Evolutionary conservation across 2,113 vertebrate genomes (phyloP), one percentile per base, ranked within the genome.

Genomic region (Elaphurus davidianus): DNA sequence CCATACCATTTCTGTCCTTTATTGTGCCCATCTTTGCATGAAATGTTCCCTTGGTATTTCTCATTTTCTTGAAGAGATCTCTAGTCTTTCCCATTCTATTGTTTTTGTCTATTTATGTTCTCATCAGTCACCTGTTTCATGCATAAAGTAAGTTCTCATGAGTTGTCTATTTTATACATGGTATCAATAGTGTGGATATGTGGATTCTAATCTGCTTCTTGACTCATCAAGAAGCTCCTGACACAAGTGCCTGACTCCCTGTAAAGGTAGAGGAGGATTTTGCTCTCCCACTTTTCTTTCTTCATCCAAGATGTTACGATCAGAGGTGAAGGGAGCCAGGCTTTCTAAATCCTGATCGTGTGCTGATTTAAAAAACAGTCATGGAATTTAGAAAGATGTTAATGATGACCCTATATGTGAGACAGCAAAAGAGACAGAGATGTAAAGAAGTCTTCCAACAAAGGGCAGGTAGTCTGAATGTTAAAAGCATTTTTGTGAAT

Each of bases 191-290:
- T 74, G 36, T 43, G 11, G 19, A 13, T 25, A 13, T 43, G 71
- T 74, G n/a, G 36, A 74, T 43, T 2, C 21, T 23, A 43, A 76
- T 14, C 36, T 76, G 71, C 40, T 87, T 54, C 43, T 36, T 3
- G 14, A 17, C 1, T 1, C 1, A 2, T 16, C 12, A 4, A 0
- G 7, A 54, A 54, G 16, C 52, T 52, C 33, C 8, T 5, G 89
- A 74, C 4, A 0, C 0, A 1, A 55, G 82, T 28, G 14, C 43
- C 60, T 1, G 30, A 33, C 36, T 6, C 30, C 71, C 50, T 8
- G 1, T 30, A 0, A 2, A 1, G 1, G 57, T 0, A 1, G 30
- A 12, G 1, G 67, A 85, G 36, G 19, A 1, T 5, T 19, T 30
- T 1, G 2, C 23, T 11, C 15, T 12, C 15, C 14, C 8, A 1